Evolutionary conservation across 2,888 invertebrate species (phyloP).

Genomic region (Troides helena): DNA sequence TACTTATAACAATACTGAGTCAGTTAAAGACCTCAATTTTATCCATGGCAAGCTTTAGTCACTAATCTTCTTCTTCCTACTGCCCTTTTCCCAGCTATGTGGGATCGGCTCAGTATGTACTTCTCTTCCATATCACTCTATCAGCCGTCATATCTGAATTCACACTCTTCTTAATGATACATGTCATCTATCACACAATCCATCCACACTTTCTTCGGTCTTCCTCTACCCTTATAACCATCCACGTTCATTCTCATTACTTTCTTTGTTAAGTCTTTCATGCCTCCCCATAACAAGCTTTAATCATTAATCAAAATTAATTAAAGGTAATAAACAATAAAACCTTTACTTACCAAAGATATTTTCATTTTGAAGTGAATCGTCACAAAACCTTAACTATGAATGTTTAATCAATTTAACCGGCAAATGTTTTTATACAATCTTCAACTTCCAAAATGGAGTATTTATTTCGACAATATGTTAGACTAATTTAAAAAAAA

Average conservation of each 20-base stretch:
- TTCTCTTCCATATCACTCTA: no score
- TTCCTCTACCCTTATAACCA: no score
- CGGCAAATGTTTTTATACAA: conserved; percentile 67
- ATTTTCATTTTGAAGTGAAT: conserved; percentile 60
- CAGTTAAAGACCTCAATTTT: neutral
- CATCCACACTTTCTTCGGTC: no score
- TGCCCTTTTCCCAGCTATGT: no score
- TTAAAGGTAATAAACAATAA: neutral
- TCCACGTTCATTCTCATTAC: no score
- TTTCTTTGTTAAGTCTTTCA: no score
- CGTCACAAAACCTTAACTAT: conserved; percentile 47
- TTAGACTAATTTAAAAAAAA: conserved; percentile 61
- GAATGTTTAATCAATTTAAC: conserved; percentile 55
- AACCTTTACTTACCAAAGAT: conserved; percentile 58
- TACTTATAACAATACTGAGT: no score
- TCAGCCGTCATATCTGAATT: no score
- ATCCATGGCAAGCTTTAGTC: neutral
- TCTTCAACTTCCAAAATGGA: conserved; percentile 64
- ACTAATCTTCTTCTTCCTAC: neutral
- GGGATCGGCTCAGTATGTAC: no score
- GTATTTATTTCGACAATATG: conserved; percentile 67
- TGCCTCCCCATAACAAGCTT: neutral
- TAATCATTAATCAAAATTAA: neutral
- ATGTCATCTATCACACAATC: no score
- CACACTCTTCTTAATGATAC: no score